Conservation (phyloP, 2,888 invertebrate species). For the Cephonodes hylas region DNA sequence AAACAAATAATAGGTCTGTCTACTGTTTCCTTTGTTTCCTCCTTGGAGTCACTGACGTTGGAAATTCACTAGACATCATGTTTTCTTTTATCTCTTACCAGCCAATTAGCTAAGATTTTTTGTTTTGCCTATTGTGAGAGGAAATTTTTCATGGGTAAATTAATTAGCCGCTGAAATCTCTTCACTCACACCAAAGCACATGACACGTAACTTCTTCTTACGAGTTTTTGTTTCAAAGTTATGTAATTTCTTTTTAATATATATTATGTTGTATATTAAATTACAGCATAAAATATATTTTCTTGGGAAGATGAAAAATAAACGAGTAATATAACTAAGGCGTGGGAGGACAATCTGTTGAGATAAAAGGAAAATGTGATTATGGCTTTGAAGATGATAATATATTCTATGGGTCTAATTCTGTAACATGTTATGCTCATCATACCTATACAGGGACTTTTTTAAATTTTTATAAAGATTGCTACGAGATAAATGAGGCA, state of each 20-base stretch:
- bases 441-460: too few relatives aligned
- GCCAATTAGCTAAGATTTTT: too few relatives aligned
- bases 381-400: neutral
- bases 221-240: constrained; percentile 1
- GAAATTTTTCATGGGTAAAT: too few relatives aligned
- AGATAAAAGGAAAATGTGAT: neutral
- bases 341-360: neutral
- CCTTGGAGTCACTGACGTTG: too few relatives aligned
- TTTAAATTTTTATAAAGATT: too few relatives aligned
- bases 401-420: neutral
- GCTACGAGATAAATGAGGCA: too few relatives aligned
- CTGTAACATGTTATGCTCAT: neutral
- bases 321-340: neutral
- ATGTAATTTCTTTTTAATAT: constrained; percentile 5
- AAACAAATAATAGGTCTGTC: too few relatives aligned
- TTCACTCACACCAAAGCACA: neutral
- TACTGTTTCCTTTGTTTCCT: too few relatives aligned
- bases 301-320: neutral
- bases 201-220: neutral
- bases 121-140: too few relatives aligned
- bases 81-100: too few relatives aligned
- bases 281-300: neutral
- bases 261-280: neutral
- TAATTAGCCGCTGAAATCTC: neutral
- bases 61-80: too few relatives aligned